phyloP scores from a whole-genome alignment of 2,888 invertebrate species.

The Unio pictorum region DNA sequence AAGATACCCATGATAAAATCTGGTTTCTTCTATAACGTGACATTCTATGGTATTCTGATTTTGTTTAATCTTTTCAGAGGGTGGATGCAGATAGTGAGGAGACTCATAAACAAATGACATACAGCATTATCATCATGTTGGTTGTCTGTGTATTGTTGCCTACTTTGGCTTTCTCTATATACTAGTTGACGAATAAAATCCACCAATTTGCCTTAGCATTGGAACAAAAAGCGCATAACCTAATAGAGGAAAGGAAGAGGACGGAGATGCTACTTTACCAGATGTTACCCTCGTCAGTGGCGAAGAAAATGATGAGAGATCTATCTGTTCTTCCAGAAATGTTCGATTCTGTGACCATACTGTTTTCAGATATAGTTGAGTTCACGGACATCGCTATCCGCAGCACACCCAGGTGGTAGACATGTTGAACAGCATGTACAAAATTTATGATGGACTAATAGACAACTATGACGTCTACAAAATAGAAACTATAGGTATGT shows the following conservation, averaged over 20 bases:
- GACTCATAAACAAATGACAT: too few relatives aligned
- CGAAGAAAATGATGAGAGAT: conserved; percentile 25
- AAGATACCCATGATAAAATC: too few relatives aligned
- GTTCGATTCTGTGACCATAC: conserved; percentile 36
- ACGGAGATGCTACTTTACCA: conserved; percentile 33
- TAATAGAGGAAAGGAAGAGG: conserved; percentile 31
- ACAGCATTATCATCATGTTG: too few relatives aligned
- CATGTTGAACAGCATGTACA: too few relatives aligned
- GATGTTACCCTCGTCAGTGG: conserved; percentile 34
- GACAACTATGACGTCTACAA: too few relatives aligned
- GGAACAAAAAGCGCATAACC: conserved; percentile 21
- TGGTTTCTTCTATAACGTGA: too few relatives aligned
- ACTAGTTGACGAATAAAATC: conserved; percentile 9
- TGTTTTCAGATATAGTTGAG: conserved; percentile 39
- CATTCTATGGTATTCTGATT: too few relatives aligned
- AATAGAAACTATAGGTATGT: too few relatives aligned
- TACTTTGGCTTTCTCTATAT: conserved; percentile 16
- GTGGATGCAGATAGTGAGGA: too few relatives aligned
- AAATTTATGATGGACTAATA: too few relatives aligned
- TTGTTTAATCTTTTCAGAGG: too few relatives aligned
- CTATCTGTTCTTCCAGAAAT: conserved; percentile 28
- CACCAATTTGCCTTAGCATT: conserved; percentile 24
- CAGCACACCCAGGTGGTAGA: too few relatives aligned
- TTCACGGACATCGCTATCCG: conserved; percentile 19
- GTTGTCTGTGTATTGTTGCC: conserved; percentile 10